Evolutionary conservation across 2,888 invertebrate species (phyloP).

Genomic region (Agonopterix alstromeriana): DNA sequence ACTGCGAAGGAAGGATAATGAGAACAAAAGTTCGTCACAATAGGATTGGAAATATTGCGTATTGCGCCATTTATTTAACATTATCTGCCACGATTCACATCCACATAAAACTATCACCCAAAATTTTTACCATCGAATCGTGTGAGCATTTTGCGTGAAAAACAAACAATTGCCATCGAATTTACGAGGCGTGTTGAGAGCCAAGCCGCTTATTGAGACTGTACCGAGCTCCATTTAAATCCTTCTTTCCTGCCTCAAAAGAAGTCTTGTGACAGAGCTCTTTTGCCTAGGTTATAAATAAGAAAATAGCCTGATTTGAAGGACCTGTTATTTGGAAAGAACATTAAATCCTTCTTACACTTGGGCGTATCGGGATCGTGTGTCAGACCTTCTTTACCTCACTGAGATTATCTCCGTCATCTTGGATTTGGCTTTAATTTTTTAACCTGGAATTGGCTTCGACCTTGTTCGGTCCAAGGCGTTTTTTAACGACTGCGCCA

Average conservation of each 20-base stretch:
- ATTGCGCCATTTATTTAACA: too few relatives aligned
- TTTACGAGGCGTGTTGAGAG: constrained; percentile 57
- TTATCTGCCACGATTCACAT: too few relatives aligned
- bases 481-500: too few relatives aligned
- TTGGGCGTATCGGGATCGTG: constrained; percentile 14
- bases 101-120: too few relatives aligned
- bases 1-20: too few relatives aligned
- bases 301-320: too few relatives aligned
- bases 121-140: constrained; percentile 9
- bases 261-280: too few relatives aligned
- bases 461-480: background rate
- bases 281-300: too few relatives aligned
- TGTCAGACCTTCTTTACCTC: constrained; percentile 20
- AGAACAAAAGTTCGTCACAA: too few relatives aligned
- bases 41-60: too few relatives aligned
- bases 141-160: constrained; percentile 47
- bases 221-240: constrained; percentile 43
- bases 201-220: constrained; percentile 68
- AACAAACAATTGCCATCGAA: constrained; percentile 62
- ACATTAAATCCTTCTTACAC: constrained; percentile 12
- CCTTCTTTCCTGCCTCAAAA: constrained; percentile 10
- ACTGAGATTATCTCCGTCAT: constrained; percentile 19
- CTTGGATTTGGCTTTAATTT: constrained; percentile 17
- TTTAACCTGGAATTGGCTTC: constrained; percentile 16
- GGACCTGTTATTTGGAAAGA: too few relatives aligned